A percentile compares a stretch with the other conserved stretches of the same genome.
Evolutionary conservation across 2,797 vertebrate genomes (phyloP).

Genomic region (Artibeus jamaicensis): DNA sequence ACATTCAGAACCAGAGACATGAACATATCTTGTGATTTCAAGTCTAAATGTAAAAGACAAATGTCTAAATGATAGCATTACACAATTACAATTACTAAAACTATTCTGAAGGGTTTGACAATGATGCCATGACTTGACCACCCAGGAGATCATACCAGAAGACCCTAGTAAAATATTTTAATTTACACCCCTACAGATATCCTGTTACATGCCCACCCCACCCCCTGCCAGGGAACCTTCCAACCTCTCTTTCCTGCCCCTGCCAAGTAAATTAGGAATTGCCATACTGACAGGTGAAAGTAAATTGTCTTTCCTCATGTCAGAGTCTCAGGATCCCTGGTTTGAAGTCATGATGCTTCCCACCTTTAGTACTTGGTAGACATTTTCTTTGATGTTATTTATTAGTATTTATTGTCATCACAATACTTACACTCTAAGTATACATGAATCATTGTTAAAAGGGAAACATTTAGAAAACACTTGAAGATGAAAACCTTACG

Average conservation of each 20-base stretch:
- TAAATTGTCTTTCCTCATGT: neutral
- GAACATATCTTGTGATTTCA: neutral
- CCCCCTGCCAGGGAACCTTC: neutral
- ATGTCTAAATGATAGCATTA: neutral
- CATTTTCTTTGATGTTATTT: neutral
- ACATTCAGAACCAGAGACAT: neutral
- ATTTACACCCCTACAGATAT: neutral
- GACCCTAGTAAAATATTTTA: neutral
- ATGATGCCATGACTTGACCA: neutral
- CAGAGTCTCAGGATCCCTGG: neutral
- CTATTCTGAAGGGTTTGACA: neutral
- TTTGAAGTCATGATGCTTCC: neutral
- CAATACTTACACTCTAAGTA: neutral
- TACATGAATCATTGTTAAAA: neutral
- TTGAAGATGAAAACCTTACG: neutral
- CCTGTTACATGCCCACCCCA: neutral
- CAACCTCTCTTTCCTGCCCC: neutral
- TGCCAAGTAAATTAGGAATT: neutral
- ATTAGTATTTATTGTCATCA: neutral
- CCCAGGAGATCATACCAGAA: neutral
- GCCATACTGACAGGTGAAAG: neutral
- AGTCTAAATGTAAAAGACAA: neutral
- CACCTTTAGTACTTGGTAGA: neutral
- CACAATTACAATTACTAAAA: neutral
- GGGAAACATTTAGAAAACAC: slow-evolving; percentile 18